Evolutionary conservation across 2,797 vertebrate genomes (phyloP), one percentile per base, ranked within the genome.

Genomic region (Falco biarmicus): DNA sequence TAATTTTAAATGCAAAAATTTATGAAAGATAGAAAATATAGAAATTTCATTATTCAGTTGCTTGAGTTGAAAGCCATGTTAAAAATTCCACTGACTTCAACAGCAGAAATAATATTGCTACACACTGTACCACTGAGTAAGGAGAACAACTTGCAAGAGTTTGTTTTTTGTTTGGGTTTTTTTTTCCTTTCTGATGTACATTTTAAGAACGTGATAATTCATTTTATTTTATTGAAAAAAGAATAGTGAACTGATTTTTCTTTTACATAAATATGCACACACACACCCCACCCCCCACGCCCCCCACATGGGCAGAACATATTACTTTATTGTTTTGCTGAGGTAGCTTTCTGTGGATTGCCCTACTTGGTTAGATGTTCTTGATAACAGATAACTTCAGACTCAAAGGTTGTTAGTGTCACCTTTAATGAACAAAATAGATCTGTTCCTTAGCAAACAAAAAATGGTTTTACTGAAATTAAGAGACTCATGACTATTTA

Each of bases 351-450:
- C 65, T 65, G 18, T 83, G 57, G 31, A 69, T 88, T 75, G 45
- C 61, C 29, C 29, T 61, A 2, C 39, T 84, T 94, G 47, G 29
- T 84, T 73, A 75, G 51, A 39, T 81, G 21, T 63, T 73, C 61
- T 41, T 88, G 41, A 47, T 47, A 92, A 91, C 10, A 80, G 64
- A 47, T 75, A 61, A n/a, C 60, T 89, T 83, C 64, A 69, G 45
- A 61, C 84, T 88, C 61, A 84, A 84, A 57, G 57, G 21, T 25
- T 86, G 24, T 88, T 94, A 47, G 28, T 90, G 59, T 69, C 65
- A 48, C 32, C 31, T 93, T 76, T 95, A 92, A 89, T 96, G 76
- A 91, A 48, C 16, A 7, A 48, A 91, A 83, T 19, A 82, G 83
- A 78, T 69, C 79, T 24, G 29, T 81, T 96, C 59, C 26, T 86